Evolutionary conservation across 2,113 vertebrate genomes (phyloP), one percentile per base, ranked within the genome.

Genomic region (Planiliza haematocheilus): DNA sequence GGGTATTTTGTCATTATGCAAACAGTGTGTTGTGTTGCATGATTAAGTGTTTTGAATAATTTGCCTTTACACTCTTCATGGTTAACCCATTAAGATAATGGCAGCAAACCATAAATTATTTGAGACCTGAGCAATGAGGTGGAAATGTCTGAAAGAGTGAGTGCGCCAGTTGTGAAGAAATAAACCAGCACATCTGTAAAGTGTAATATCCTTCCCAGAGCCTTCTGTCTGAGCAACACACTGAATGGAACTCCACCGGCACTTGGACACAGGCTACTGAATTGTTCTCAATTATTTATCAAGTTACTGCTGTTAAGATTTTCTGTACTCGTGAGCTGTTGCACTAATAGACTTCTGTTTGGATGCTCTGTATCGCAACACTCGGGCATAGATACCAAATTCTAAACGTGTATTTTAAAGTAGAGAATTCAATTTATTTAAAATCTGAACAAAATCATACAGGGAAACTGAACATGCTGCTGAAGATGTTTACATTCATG

Each of bases 401-500:
- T 11, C 10, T 12, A 42, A 12, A 13, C 11, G 11, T 17, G 16
- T 10, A 10, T 50, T 18, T 9, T 13, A 17, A 50, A 50, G 20
- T 21, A 50, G 18, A 1, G 48, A 50, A 10, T 50, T 30, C 2
- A 2, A 30, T 30, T 30, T 30, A 30, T 30, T 30, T 30, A 30
- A 30, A 14, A 70, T 2, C 24, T 24, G 1, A 30, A 42, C 6
- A 10, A 3, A 39, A 59, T 7, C 12, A 18, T 8, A 21, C 11
- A 13, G 10, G 18, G 21, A 10, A 14, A 34, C 2, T 52, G 16
- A 66, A 0, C 18, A 17, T 41, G 37, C 39, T 9, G 43, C 30
- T 75, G 18, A 48, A 30, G 30, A 39, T 62, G 21, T 64, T 77
- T 62, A 63, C 49, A 68, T 61, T n/a, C 0, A 30, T 18, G 3